phyloP scores from a whole-genome alignment of 2,888 invertebrate species.

The Drosophila pseudotalamancana region DNA sequence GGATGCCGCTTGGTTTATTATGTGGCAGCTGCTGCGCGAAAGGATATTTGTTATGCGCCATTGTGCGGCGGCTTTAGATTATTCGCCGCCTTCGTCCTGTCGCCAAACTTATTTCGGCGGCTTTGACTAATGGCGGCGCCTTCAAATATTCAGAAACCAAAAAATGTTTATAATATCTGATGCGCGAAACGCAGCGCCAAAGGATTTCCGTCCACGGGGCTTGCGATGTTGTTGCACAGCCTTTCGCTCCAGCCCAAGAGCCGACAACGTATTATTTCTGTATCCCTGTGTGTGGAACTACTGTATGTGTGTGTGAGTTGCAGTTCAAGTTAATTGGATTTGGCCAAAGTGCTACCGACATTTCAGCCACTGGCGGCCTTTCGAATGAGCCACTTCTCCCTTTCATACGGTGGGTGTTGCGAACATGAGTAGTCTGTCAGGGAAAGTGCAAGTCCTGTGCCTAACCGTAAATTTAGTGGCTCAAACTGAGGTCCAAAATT shows the following conservation, averaged over 20 bases:
- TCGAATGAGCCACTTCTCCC: slow-evolving; percentile 33
- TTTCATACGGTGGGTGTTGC: neutral
- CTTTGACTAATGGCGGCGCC: slow-evolving; percentile 60
- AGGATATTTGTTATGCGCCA: slow-evolving; percentile 70
- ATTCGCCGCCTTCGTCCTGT: slow-evolving; percentile 37
- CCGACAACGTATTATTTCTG: neutral
- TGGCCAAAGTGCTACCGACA: slow-evolving; percentile 58
- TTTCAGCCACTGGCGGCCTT: slow-evolving; percentile 44
- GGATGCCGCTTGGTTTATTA: slow-evolving; percentile 65
- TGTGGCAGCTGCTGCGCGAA: slow-evolving; percentile 58
- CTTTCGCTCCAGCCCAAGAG: slow-evolving; percentile 20
- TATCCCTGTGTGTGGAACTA: slow-evolving; percentile 4
- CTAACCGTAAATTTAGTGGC: slow-evolving; percentile 49
- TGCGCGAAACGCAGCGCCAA: slow-evolving; percentile 45
- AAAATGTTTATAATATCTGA: slow-evolving; percentile 73
- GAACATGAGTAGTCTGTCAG: too few species aligned
- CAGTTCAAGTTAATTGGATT: slow-evolving; percentile 76
- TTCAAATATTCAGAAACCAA: slow-evolving; percentile 73
- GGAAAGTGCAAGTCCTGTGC: neutral
- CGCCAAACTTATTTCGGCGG: slow-evolving; percentile 54
- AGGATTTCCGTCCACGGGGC: slow-evolving; percentile 54
- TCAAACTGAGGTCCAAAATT: neutral
- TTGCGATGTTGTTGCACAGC: slow-evolving; percentile 30
- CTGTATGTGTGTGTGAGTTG: slow-evolving; percentile 30
- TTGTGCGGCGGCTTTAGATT: slow-evolving; percentile 49